These are phyloP conservation scores for Eugnorisma glareosa DNA, from an alignment of 2,888 invertebrate genomes.

Conservation along the genomic window DNA sequence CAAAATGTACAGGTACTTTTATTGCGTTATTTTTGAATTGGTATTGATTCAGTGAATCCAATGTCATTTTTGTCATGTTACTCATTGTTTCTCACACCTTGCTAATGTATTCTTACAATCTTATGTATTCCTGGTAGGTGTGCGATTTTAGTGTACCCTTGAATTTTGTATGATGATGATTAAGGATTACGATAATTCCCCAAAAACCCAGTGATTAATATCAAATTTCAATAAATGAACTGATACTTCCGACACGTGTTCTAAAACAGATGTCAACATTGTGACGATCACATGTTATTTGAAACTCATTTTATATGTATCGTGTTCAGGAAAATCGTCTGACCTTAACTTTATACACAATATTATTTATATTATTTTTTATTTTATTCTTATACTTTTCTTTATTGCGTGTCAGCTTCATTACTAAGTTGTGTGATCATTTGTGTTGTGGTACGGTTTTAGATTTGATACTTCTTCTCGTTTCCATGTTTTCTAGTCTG, in stretches of 20 bases:
- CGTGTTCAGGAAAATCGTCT: neutral
- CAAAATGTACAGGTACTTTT: conserved; percentile 9
- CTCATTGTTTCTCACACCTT: conserved; percentile 51
- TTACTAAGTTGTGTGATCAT: neutral
- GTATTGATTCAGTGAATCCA: conserved; percentile 31
- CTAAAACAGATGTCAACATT: conserved; percentile 29
- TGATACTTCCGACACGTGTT: conserved; percentile 54
- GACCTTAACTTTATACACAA: neutral
- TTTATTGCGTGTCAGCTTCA: neutral
- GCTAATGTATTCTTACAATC: conserved; percentile 29
- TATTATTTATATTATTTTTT: no score
- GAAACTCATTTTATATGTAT: neutral
- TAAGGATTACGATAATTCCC: conserved; percentile 13
- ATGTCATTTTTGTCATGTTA: conserved; percentile 37
- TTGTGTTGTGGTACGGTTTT: neutral
- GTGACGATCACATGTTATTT: neutral
- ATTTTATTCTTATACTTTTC: no score
- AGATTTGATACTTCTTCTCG: neutral
- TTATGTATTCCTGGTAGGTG: conserved; percentile 13
- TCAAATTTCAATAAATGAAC: conserved; percentile 15
- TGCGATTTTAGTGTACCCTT: conserved; percentile 30
- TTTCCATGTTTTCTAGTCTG: neutral
- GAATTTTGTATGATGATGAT: conserved; percentile 10
- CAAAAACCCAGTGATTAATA: conserved; percentile 39
- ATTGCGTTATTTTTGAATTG: conserved; percentile 14